phyloP scores from a whole-genome alignment of 2,888 invertebrate species.

The Calameuta pallipes region DNA sequence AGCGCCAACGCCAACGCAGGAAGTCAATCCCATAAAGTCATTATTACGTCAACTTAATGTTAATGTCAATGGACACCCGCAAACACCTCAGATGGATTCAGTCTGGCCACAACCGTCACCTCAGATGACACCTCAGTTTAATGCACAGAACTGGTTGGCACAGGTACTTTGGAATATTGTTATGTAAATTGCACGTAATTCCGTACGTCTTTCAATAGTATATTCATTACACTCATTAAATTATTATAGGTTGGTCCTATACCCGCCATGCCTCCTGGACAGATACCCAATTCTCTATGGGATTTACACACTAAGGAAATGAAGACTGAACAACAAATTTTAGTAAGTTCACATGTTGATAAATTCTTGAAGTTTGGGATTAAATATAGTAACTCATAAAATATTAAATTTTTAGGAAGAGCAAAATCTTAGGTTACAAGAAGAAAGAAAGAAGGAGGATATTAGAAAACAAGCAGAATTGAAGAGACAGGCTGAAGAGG shows the following conservation, averaged over 20 bases:
- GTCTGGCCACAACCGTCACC: constrained; percentile 62
- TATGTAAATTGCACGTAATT: background rate
- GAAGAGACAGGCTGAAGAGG: constrained; percentile 60
- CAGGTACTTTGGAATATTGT: constrained; percentile 42
- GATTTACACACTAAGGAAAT: constrained; percentile 64
- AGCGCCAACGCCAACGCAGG: constrained; percentile 42
- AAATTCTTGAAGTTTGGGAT: background rate
- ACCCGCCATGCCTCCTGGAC: constrained; percentile 60
- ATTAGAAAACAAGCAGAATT: constrained; percentile 65
- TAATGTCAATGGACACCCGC: constrained; percentile 50
- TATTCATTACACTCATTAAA: background rate
- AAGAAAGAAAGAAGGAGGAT: constrained; percentile 68
- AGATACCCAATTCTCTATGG: constrained; percentile 61
- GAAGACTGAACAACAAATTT: constrained; percentile 68
- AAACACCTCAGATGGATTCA: constrained; percentile 51
- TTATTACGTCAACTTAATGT: constrained; percentile 67
- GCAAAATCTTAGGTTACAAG: constrained; percentile 57
- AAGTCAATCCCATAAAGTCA: constrained; percentile 68
- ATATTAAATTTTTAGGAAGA: constrained; percentile 41
- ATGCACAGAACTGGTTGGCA: constrained; percentile 59
- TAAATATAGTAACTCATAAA: background rate
- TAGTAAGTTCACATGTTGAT: constrained; percentile 50
- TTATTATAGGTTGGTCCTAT: constrained; percentile 53
- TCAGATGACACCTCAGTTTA: constrained; percentile 57
- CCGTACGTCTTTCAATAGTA: background rate